Evolutionary conservation across 2,888 invertebrate species (phyloP).

Genomic region (Pachycephus smyrnensis): DNA sequence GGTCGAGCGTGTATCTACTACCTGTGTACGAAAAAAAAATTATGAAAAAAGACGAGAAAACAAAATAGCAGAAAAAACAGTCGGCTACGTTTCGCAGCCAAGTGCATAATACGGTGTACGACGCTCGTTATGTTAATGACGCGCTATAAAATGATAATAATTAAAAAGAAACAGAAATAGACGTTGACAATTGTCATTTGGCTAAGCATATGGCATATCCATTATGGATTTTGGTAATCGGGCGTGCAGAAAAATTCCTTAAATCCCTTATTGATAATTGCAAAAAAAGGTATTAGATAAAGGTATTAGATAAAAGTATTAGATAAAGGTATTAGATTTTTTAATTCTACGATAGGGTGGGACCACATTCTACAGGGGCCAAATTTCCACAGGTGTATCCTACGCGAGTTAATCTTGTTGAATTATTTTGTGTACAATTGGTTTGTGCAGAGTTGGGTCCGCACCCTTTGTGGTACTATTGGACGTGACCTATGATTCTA

Average conservation of each 20-base stretch:
- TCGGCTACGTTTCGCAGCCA: not conserved
- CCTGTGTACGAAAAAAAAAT: not conserved
- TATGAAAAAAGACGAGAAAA: not conserved
- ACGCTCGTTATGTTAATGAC: not conserved
- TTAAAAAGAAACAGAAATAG: not conserved
- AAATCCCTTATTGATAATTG: not conserved
- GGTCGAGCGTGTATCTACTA: not conserved
- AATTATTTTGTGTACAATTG: too few species aligned
- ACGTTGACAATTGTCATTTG: not conserved
- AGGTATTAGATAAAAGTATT: not conserved
- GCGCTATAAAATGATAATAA: not conserved
- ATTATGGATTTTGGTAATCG: not conserved
- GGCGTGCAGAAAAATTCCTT: not conserved
- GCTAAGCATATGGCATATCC: not conserved
- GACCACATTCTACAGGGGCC: too few species aligned
- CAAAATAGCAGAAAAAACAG: not conserved
- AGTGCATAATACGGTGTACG: not conserved
- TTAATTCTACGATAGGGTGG: too few species aligned
- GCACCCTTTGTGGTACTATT: not conserved
- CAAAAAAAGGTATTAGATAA: not conserved
- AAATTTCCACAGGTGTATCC: too few species aligned
- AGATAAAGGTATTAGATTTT: not conserved
- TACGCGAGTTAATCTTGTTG: too few species aligned
- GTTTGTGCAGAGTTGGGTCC: too few species aligned
- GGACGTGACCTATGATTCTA: not conserved